phyloP scores from a whole-genome alignment of 2,797 vertebrate species.

The Crocidura indochinensis region DNA sequence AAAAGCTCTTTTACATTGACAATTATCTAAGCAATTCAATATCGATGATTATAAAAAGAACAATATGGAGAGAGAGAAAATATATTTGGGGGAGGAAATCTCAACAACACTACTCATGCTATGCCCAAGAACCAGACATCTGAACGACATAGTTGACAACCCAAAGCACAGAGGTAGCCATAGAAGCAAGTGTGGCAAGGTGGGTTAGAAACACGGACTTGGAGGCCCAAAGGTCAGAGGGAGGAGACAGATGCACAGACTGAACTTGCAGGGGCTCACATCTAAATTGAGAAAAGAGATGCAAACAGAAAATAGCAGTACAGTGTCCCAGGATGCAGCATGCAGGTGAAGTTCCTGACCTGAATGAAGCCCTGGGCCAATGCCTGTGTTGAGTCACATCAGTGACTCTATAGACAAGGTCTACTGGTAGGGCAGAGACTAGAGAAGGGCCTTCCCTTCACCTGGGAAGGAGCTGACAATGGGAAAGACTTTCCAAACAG shows the following conservation, averaged over 20 bases:
- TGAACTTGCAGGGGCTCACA: background rate
- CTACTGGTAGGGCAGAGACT: background rate
- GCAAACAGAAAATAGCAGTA: background rate
- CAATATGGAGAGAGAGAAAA: constrained; percentile 5
- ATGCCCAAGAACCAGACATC: constrained; percentile 3
- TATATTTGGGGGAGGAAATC: background rate
- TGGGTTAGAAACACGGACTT: background rate
- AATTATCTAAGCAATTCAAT: constrained; percentile 17
- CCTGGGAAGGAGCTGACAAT: background rate
- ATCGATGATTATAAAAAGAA: background rate
- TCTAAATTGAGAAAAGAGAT: background rate
- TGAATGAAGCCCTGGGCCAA: too few species aligned
- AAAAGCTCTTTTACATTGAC: constrained; percentile 7
- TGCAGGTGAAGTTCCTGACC: too few species aligned
- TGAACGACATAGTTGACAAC: background rate
- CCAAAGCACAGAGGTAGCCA: background rate
- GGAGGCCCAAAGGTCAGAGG: background rate
- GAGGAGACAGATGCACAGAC: background rate
- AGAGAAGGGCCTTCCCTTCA: background rate
- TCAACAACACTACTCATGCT: constrained; percentile 30
- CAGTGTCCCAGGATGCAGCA: too few species aligned
- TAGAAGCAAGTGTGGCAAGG: background rate
- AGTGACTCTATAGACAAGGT: too few species aligned
- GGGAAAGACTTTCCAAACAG: too few species aligned
- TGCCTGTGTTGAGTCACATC: too few species aligned